These are phyloP conservation scores for Yponomeuta evonymella DNA, from an alignment of 2,888 invertebrate genomes.

Conservation along the genomic window DNA sequence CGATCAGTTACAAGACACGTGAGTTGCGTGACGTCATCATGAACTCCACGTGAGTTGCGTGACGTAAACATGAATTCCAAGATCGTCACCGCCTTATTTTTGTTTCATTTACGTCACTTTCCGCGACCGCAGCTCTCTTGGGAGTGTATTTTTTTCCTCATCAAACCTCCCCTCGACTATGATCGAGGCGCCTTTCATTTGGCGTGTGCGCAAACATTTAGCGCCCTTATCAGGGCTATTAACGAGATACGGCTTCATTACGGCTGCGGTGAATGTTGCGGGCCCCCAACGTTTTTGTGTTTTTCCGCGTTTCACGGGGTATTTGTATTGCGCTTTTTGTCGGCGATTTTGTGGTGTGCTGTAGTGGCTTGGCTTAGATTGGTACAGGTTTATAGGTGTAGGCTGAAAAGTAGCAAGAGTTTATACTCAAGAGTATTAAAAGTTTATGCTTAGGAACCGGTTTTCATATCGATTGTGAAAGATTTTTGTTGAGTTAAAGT, in stretches of 20 bases:
- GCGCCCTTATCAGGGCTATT: conserved; percentile 70
- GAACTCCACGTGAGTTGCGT: no score
- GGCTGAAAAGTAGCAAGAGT: no score
- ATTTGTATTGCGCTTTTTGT: conserved; percentile 28
- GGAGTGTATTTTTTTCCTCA: conserved; percentile 52
- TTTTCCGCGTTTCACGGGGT: conserved; percentile 27
- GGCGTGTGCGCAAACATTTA: conserved; percentile 75
- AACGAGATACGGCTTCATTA: conserved; percentile 74
- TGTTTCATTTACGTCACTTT: not conserved
- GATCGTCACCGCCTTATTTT: not conserved
- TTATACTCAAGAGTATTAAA: no score
- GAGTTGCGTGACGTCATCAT: no score
- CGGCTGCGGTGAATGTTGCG: conserved; percentile 38
- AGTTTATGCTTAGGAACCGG: no score
- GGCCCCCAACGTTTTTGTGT: conserved; percentile 37
- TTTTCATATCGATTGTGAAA: no score
- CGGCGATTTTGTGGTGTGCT: conserved; percentile 18
- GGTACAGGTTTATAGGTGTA: conserved; percentile 13
- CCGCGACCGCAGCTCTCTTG: conserved; percentile 20
- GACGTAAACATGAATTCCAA: no score
- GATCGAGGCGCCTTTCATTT: conserved; percentile 72
- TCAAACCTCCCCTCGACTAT: conserved; percentile 58
- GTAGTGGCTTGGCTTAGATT: not conserved
- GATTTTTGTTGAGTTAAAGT: no score
- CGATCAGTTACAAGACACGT: no score